phyloP scores from a whole-genome alignment of 2,888 invertebrate genomes.

The Campoletis raptor region DNA sequence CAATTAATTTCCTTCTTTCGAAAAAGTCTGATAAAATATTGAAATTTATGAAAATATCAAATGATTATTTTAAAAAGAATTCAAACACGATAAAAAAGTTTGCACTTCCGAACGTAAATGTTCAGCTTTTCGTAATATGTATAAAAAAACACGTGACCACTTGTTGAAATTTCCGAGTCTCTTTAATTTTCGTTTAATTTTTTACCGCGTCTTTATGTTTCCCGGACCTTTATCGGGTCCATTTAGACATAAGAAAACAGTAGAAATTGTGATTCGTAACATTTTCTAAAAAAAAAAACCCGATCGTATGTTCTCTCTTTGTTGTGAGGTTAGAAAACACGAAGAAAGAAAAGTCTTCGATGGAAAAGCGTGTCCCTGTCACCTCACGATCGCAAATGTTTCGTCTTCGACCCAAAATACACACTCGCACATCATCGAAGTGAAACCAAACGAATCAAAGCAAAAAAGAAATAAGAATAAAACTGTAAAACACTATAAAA shows the following conservation, averaged over 20 bases:
- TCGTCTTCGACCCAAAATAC: neutral
- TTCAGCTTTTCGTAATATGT: neutral
- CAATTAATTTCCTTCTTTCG: constrained; percentile 1
- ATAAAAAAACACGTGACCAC: constrained; percentile 3
- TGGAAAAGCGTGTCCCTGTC: neutral
- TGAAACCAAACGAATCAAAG: neutral
- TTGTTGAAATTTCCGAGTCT: constrained; percentile 4
- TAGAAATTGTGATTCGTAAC: neutral
- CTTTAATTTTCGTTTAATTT: neutral
- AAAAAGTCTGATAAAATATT: neutral
- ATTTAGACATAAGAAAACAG: neutral
- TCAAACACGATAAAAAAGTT: neutral
- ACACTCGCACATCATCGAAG: neutral
- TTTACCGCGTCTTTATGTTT: neutral
- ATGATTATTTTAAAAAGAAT: neutral
- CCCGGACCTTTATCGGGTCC: neutral
- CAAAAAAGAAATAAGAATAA: neutral
- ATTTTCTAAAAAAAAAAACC: neutral
- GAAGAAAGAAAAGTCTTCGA: neutral
- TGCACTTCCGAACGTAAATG: neutral
- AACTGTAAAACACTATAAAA: neutral
- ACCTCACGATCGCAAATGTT: neutral
- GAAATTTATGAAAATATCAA: neutral
- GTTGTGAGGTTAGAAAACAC: neutral
- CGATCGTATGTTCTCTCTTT: neutral